A percentile compares a stretch with the other conserved stretches of the same genome.
phyloP scores from a whole-genome alignment of 2,888 invertebrate genomes.

The Amblyjoppa fuscipennis region DNA sequence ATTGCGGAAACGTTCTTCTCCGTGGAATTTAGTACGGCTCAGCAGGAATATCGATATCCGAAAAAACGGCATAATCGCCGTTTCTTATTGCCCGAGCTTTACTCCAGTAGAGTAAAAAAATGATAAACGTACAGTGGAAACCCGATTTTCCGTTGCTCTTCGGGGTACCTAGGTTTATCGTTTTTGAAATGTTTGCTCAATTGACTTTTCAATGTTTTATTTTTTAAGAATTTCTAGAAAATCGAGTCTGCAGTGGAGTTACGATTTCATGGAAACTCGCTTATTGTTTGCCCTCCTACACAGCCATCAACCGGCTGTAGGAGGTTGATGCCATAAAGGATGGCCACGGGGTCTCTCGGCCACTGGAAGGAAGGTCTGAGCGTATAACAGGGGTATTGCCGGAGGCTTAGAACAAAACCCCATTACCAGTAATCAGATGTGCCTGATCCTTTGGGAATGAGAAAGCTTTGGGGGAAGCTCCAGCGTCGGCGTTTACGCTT shows the following conservation, averaged over 20 bases:
- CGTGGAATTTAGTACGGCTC: neutral
- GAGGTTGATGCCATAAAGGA: slow-evolving; percentile 12
- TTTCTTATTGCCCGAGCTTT: neutral
- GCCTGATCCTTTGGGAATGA: slow-evolving; percentile 76
- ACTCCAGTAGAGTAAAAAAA: slow-evolving; percentile 3
- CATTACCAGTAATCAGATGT: slow-evolving; percentile 79
- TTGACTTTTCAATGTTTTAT: too few species aligned
- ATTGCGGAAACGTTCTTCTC: neutral
- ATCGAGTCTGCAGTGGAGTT: too few species aligned
- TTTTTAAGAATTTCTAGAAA: too few species aligned
- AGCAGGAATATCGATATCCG: slow-evolving; percentile 12
- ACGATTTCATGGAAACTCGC: too few species aligned
- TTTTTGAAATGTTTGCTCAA: too few species aligned
- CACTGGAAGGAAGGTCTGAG: slow-evolving; percentile 37
- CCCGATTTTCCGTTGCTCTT: too few species aligned
- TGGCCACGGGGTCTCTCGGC: slow-evolving; percentile 27
- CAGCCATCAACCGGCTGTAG: neutral
- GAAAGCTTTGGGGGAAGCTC: slow-evolving; percentile 59
- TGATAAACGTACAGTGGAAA: neutral
- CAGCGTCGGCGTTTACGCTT: slow-evolving; percentile 2
- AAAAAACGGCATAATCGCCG: neutral
- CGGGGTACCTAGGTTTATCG: too few species aligned
- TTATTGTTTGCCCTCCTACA: too few species aligned
- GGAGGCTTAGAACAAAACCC: slow-evolving; percentile 76
- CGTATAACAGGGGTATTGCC: slow-evolving; percentile 48